A percentile compares a stretch with the other conserved stretches of the same genome.
phyloP scores from a whole-genome alignment of 2,797 vertebrate genomes.

The Alosa sapidissima region DNA sequence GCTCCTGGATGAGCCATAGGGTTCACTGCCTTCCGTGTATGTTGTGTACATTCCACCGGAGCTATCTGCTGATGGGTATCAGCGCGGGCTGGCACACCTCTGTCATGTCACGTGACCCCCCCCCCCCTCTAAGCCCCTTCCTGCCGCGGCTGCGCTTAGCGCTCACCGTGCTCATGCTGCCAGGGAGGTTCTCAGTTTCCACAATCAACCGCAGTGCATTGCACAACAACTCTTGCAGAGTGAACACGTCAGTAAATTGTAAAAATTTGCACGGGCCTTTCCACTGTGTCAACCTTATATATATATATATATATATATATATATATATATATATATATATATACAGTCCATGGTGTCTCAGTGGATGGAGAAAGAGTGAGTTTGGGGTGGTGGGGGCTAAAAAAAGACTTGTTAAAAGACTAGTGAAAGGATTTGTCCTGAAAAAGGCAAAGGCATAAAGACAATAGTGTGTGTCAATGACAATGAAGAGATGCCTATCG shows the following conservation, averaged over 20 bases:
- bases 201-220: neutral
- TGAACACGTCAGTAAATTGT: neutral
- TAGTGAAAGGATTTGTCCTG: neutral
- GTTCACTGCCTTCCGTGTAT: neutral
- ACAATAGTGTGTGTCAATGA: neutral
- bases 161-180: neutral
- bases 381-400: neutral
- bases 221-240: neutral
- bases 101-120: neutral
- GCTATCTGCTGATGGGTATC: neutral
- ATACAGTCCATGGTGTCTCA: neutral
- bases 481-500: neutral
- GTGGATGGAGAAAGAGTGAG: neutral
- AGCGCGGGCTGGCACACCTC: neutral
- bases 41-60: neutral
- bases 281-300: neutral
- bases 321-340: too few relatives aligned
- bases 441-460: neutral
- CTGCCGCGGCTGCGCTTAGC: neutral
- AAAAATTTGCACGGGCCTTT: neutral
- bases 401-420: neutral
- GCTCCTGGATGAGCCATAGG: neutral
- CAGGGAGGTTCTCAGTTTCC: neutral
- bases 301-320: too few relatives aligned
- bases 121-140: neutral